A percentile compares a stretch with the other conserved stretches of the same genome.
Conservation (phyloP, 2,797 vertebrate species). For the Neoniphon sammara region DNA sequence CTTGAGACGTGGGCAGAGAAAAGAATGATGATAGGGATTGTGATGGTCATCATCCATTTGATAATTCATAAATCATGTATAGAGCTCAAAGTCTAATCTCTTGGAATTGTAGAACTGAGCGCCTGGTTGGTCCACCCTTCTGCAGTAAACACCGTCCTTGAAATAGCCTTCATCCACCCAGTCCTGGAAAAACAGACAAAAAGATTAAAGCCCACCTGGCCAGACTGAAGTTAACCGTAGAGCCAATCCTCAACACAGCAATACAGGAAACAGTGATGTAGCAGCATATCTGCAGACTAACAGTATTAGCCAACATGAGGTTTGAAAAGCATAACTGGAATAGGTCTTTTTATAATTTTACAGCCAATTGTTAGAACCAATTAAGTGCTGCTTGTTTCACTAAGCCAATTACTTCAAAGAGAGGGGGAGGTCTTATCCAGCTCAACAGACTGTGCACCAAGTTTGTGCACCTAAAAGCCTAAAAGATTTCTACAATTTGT, state of each 20-base stretch:
- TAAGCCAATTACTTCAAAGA: too few relatives aligned
- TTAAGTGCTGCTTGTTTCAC: too few relatives aligned
- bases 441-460: too few relatives aligned
- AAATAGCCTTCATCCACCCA: constrained; percentile 95
- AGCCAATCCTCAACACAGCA: background rate
- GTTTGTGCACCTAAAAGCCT: too few relatives aligned
- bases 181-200: constrained; percentile 79
- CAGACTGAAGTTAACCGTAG: background rate
- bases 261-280: background rate
- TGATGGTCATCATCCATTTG: background rate
- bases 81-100: constrained; percentile 92
- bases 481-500: too few relatives aligned
- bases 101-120: constrained; percentile 92
- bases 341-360: too few relatives aligned
- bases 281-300: too few relatives aligned
- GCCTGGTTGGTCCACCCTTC: constrained; percentile 84
- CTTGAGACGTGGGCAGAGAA: constrained; percentile 24
- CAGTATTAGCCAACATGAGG: too few relatives aligned
- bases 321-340: too few relatives aligned
- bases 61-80: constrained; percentile 79
- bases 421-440: too few relatives aligned
- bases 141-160: constrained; percentile 90
- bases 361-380: too few relatives aligned
- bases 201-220: constrained; percentile 54
- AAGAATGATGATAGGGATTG: constrained; percentile 8